Base-by-base conservation (phyloP, 2,888 invertebrate species). In the Temnothorax rugatulus region DNA sequence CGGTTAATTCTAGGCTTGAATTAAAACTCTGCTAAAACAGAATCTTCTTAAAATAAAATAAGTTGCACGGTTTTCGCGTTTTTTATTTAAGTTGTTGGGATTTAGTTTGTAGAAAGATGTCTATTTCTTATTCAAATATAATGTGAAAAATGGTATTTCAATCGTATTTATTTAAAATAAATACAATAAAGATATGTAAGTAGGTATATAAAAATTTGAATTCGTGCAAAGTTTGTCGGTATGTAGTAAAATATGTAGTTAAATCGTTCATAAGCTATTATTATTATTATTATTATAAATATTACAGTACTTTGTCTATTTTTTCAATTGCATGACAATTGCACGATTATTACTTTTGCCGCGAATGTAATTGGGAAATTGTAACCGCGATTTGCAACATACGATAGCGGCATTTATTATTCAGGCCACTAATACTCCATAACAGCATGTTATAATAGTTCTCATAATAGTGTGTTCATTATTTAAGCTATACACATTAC, bases 401-500 rank as follows among this genome's bases (percentile, higher is more conserved):
- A 73, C 2, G 9, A 44, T 15, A 52, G 38, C 54, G 4, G 44
- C 47, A 57, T 54, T 73, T 81, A 71, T 57, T 64, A 84, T 7
- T 68, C 2, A 61, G 18, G 21, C 15, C 13, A 25, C 9, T 74
- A 74, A 61, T 50, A 66, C 38, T 7, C 4, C 3, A 8, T 29
- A 68, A 47, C 25, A 44, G 5, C 15, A 9, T 66, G 9, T 9
- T 21, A 44, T 21, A 71, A 15, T 15, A 54, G 9, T 29, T 29
- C 21, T 54, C 2, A 47, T 29, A 52, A 52, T 13, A 52, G 1
- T 13, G 61, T 41, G 9, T 38, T 41, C 7, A 59, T 29, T 75
- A 66, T 4, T 66, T 79, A n/a, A 69, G 38, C 1, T 59, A 44
- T 21, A 47, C 61, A 82, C 79, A 74, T 94, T 94, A 94, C 94